These are phyloP conservation scores for Monomorium pharaonis DNA, from an alignment of 1,140 invertebrate genomes.

Conservation along the genomic window DNA sequence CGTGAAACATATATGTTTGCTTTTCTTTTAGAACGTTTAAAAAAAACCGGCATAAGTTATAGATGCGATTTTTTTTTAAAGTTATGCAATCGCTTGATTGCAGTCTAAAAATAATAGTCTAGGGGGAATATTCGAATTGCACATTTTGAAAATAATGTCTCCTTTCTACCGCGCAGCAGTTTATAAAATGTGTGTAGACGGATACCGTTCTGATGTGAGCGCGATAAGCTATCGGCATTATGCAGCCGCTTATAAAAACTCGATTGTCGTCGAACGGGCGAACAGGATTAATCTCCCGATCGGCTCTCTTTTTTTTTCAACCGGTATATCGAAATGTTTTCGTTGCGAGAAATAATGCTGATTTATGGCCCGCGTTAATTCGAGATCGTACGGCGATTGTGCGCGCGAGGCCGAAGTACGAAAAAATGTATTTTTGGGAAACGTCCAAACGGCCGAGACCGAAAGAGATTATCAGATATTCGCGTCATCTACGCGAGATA, in stretches of 20 bases:
- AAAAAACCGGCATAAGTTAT: too few relatives aligned
- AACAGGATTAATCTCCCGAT: constrained; percentile 72
- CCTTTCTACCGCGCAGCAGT: constrained; percentile 24
- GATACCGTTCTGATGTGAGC: constrained; percentile 56
- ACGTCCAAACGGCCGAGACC: constrained; percentile 41
- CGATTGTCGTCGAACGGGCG: constrained; percentile 67
- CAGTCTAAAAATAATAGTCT: background rate
- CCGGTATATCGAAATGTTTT: constrained; percentile 44
- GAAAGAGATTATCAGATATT: constrained; percentile 65
- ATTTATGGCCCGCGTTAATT: constrained; percentile 70
- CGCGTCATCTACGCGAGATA: constrained; percentile 38
- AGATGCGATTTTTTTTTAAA: background rate
- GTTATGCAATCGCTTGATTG: background rate
- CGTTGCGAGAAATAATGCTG: constrained; percentile 64
- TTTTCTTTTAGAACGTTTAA: background rate
- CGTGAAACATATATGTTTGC: background rate
- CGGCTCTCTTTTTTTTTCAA: constrained; percentile 39
- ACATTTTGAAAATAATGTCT: constrained; percentile 47
- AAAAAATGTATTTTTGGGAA: constrained; percentile 64
- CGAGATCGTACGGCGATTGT: constrained; percentile 64
- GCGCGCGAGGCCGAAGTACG: constrained; percentile 49
- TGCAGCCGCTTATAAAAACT: constrained; percentile 72
- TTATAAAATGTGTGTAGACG: constrained; percentile 46
- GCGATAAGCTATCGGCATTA: constrained; percentile 73
- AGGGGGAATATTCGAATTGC: background rate